Base-by-base conservation (phyloP, 2,113 vertebrate species). In the Australoheros scitulus region DNA sequence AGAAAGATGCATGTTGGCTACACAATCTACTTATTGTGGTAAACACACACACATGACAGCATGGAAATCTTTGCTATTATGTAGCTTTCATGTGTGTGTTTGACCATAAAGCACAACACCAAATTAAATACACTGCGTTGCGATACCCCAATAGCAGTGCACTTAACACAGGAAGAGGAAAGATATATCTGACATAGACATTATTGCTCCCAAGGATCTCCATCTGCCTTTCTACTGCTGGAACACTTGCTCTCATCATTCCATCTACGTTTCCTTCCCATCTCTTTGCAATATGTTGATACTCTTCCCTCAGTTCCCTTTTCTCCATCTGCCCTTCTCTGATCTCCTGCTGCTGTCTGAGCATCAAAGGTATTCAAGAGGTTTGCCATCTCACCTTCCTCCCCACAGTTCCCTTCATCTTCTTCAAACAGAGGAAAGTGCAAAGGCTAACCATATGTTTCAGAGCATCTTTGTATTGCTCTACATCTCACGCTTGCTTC, bases 311-410 rank as follows among this genome's bases (percentile, higher is more conserved):
- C 47, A 38, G 3, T 36, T 81, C 74, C 32, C 50, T 63, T 72
- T 72, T 68, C 84, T 79, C 43, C 55, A 59, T 72, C 81, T n/a
- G n/a, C 15, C 41, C 13, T 64, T 88, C 89, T 93, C 89, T 92
- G 88, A 93, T 93, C 92, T 92, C 47, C 84, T 89, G 72, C 84
- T 72, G 75, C 82, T 17, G 72, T 84, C 38, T 74, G 74, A 90
- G 88, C 87, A 89, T 94, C 92, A 94, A 93, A 93, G 90, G 76
- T 87, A 82, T 18, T 93, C 84, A 91, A 94, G 92, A 91, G 92
- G 91, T 88, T 90, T 52, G 80, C 77, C 82, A 86, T 94, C 88
- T 85, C 83, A 68, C 84, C 88, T 88, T 88, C 85, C 38, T 85
- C 83, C 52, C 79, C 50, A 20, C 76, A 13, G 20, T 43, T 79